Base-by-base conservation (phyloP, 2,888 invertebrate genomes). In the Temnothorax ravouxi region DNA sequence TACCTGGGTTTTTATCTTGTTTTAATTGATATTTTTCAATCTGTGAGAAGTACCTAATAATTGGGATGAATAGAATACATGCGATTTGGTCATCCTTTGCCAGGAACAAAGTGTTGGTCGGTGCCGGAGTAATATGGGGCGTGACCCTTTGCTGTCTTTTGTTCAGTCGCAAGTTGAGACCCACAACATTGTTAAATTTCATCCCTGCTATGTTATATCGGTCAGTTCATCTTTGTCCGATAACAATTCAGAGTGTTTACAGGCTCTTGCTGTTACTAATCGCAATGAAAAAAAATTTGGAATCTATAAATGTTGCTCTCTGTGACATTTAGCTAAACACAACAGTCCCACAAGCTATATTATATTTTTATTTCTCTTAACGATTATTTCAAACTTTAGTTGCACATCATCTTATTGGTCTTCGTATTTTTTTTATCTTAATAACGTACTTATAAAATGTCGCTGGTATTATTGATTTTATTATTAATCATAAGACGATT, bases 101-200 rank as follows among this genome's bases (percentile, higher is more conserved):
- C 76, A 92, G 92, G 91, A 89, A 88, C 66, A 89, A 90, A 88
- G 80, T 92, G 87, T 91, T 91, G 74, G 79, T 92, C 25, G 84
- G 89, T 75, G 90, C 87, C 81, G 90, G 91, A 88, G 67, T 92
- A 85, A 85, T 92, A 74, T 92, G 89, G 89, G 89, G 88, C 79
- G 86, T 92, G 76, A 88, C 88, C 25, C 47, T 92, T 62, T 92
- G 89, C 88, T 92, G 89, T 84, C 80, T 91, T 77, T 81, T 92
- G 38, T 75, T 91, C 76, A 90, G 84, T 86, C 85, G 87, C 69
- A 92, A 91, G 88, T 67, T 86, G 69, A 69, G 85, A 44, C 74
- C 89, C 0, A 82, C 77, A 66, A 79, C 85, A 83, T 62, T 92
- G 29, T 87, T 91, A 85, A 88, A 89, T 88, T 87, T 92, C 61